phyloP scores from a whole-genome alignment of 2,888 invertebrate species.

The Drosophila robusta region DNA sequence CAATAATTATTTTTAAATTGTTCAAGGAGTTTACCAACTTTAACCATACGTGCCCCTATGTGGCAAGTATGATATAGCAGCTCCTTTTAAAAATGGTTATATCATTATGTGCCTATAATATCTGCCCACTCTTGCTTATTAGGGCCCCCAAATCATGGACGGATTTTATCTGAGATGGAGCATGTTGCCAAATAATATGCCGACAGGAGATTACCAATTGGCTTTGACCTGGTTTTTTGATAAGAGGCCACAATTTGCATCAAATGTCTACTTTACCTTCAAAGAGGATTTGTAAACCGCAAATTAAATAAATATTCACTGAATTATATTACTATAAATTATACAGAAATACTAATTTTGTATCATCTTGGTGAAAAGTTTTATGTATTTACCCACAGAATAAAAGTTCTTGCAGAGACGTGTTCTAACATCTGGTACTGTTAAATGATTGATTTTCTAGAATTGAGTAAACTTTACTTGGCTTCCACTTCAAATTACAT shows the following conservation, averaged over 20 bases:
- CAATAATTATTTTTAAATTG: constrained; percentile 9
- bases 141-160: constrained; percentile 26
- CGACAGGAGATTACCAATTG: constrained; percentile 36
- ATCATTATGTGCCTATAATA: no score
- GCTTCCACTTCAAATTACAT: no score
- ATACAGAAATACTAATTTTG: no score
- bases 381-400: no score
- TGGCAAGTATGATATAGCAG: constrained; percentile 12
- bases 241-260: constrained; percentile 20
- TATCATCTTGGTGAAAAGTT: no score
- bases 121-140: no score
- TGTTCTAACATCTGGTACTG: no score
- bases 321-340: no score
- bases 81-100: neutral
- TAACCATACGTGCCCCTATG: constrained; percentile 48
- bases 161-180: constrained; percentile 17
- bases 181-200: neutral
- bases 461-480: no score
- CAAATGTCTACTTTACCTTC: constrained; percentile 35
- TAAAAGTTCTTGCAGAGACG: no score
- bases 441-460: no score
- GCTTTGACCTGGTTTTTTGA: constrained; percentile 27
- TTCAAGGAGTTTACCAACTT: constrained; percentile 37
- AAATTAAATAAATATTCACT: no score
- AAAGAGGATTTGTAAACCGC: constrained; percentile 18